These are phyloP conservation scores for Sipha maydis DNA, from an alignment of 2,888 invertebrate genomes.

Conservation along the genomic window DNA sequence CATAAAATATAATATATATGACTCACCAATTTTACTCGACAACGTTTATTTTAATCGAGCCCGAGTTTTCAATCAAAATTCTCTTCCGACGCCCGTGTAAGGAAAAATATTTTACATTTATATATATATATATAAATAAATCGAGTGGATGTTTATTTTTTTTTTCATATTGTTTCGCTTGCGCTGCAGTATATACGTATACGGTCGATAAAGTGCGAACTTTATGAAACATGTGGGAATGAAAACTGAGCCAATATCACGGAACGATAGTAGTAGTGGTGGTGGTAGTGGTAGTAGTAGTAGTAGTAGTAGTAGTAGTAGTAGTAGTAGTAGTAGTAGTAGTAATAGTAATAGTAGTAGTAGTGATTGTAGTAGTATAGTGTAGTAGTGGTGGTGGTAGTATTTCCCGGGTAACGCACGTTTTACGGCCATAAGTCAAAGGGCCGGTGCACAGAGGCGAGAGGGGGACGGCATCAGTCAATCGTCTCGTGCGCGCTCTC, in stretches of 20 bases:
- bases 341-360: background rate
- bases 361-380: background rate
- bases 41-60: background rate
- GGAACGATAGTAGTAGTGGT: background rate
- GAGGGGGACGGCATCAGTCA: conserved; percentile 52
- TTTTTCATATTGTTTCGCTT: background rate
- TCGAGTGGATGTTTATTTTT: background rate
- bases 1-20: background rate
- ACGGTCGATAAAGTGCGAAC: conserved; percentile 59
- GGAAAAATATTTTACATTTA: background rate
- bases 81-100: background rate
- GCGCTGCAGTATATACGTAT: too few species aligned
- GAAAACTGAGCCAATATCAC: conserved; percentile 58
- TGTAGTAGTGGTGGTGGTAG: background rate
- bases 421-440: conserved; percentile 61
- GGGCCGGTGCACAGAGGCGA: background rate
- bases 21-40: background rate
- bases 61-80: background rate
- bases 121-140: background rate
- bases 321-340: too few species aligned
- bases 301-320: too few species aligned
- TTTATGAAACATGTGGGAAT: conserved; percentile 54
- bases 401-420: conserved; percentile 57
- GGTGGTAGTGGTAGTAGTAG: background rate
- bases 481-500: conserved; percentile 40